These are phyloP conservation scores for Paracyprichromis sp. DNA, from an alignment of 2,113 vertebrate genomes.

Conservation along the genomic window DNA sequence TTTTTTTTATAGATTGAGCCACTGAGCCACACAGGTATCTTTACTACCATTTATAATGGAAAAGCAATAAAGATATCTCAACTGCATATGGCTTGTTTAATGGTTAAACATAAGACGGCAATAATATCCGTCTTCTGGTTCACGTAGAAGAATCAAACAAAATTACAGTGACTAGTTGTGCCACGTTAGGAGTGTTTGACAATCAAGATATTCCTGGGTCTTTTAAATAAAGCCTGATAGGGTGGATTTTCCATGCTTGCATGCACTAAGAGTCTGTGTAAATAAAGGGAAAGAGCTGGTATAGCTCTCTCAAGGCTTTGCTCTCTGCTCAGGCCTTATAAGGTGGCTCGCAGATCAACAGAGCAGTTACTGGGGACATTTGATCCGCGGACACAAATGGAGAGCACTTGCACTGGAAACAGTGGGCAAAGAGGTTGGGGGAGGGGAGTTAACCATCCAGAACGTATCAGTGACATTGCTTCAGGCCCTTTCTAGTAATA, in stretches of 20 bases:
- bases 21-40: background rate
- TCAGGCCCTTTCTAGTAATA: background rate
- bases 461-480: conserved; percentile 20
- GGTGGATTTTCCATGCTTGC: conserved; percentile 43
- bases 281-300: conserved; percentile 55
- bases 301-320: conserved; percentile 27
- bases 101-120: background rate
- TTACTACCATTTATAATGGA: background rate
- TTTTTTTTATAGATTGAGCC: background rate
- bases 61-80: conserved; percentile 6
- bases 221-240: conserved; percentile 25
- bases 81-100: background rate
- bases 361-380: conserved; percentile 55
- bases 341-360: conserved; percentile 59
- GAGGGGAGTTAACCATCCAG: conserved; percentile 32
- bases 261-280: conserved; percentile 53
- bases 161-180: background rate
- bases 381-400: conserved; percentile 68
- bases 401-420: conserved; percentile 61
- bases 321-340: conserved; percentile 64
- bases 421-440: conserved; percentile 24
- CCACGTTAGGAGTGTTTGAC: background rate
- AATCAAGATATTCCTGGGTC: conserved; percentile 19
- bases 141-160: background rate
- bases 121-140: background rate